phyloP scores from a whole-genome alignment of 2,113 vertebrate species.

The Heptranchias perlo region DNA sequence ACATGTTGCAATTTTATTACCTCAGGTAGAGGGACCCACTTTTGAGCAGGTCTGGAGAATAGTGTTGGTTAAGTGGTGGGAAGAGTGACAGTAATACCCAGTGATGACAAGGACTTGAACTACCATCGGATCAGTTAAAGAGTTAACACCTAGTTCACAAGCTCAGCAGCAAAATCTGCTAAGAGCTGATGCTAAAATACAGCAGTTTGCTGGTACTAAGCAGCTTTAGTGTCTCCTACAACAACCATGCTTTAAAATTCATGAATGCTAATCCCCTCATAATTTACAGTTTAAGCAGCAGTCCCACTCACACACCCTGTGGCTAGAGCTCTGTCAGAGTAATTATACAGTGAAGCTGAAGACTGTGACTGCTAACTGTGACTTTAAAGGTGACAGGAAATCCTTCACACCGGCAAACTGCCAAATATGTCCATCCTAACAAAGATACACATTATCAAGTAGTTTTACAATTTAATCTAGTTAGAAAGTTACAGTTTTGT shows the following conservation, averaged over 20 bases:
- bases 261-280: conserved; percentile 99
- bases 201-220: conserved; percentile 91
- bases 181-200: conserved; percentile 77
- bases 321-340: conserved; percentile 99
- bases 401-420: conserved; percentile 91
- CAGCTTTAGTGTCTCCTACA: conserved; percentile 99
- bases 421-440: conserved; percentile 99
- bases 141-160: background rate
- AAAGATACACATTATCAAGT: conserved; percentile 98
- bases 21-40: background rate
- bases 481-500: conserved; percentile 85
- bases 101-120: background rate
- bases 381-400: conserved; percentile 97
- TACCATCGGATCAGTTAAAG: background rate
- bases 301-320: conserved; percentile 95
- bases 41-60: background rate
- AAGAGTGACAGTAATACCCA: background rate
- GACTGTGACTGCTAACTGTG: conserved; percentile 94
- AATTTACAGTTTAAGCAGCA: conserved; percentile 99
- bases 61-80: background rate
- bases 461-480: conserved; percentile 94
- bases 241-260: conserved; percentile 99
- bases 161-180: conserved; percentile 49
- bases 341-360: conserved; percentile 99
- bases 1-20: background rate